Percentiles rank a stretch among this genome's conserved stretches.
phyloP scores from a whole-genome alignment of 2,888 invertebrate genomes.

The Cancer borealis region DNA sequence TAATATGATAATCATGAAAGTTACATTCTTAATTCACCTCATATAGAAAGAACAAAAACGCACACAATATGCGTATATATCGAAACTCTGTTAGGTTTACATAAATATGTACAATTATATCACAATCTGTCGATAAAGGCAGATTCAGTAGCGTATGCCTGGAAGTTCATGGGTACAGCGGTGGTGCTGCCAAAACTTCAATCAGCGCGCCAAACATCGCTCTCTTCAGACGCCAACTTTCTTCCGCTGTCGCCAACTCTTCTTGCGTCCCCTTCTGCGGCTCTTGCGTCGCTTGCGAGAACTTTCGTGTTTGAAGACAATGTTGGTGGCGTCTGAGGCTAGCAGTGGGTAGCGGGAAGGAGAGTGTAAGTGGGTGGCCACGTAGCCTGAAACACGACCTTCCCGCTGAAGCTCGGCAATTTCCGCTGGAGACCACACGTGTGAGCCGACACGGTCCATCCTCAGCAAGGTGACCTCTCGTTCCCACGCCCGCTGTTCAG shows the following conservation, averaged over 20 bases:
- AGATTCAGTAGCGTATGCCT: slow-evolving; percentile 75
- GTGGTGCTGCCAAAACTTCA: slow-evolving; percentile 52
- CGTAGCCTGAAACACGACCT: slow-evolving; percentile 74
- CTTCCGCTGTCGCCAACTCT: slow-evolving; percentile 75
- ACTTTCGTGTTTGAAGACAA: slow-evolving; percentile 75
- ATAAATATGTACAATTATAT: slow-evolving; percentile 76
- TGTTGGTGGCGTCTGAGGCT: slow-evolving; percentile 77
- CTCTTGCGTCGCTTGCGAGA: slow-evolving; percentile 76
- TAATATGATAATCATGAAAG: slow-evolving; percentile 74
- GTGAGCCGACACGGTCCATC: slow-evolving; percentile 68
- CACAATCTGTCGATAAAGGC: slow-evolving; percentile 77
- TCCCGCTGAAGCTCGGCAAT: slow-evolving; percentile 70
- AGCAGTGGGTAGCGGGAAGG: slow-evolving; percentile 73
- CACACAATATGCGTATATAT: slow-evolving; percentile 73
- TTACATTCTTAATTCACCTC: slow-evolving; percentile 71
- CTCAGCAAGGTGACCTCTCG: slow-evolving; percentile 78
- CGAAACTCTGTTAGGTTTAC: slow-evolving; percentile 69
- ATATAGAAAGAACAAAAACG: slow-evolving; percentile 74
- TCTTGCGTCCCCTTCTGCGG: slow-evolving; percentile 76
- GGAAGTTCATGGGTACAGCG: slow-evolving; percentile 73
- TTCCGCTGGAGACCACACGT: slow-evolving; percentile 71
- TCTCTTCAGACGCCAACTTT: slow-evolving; percentile 59
- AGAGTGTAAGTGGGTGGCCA: slow-evolving; percentile 71
- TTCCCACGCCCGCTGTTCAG: slow-evolving; percentile 87
- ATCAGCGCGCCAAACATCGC: slow-evolving; percentile 49